phyloP scores from a whole-genome alignment of 2,888 invertebrate genomes.

The Plagiodera versicolora region DNA sequence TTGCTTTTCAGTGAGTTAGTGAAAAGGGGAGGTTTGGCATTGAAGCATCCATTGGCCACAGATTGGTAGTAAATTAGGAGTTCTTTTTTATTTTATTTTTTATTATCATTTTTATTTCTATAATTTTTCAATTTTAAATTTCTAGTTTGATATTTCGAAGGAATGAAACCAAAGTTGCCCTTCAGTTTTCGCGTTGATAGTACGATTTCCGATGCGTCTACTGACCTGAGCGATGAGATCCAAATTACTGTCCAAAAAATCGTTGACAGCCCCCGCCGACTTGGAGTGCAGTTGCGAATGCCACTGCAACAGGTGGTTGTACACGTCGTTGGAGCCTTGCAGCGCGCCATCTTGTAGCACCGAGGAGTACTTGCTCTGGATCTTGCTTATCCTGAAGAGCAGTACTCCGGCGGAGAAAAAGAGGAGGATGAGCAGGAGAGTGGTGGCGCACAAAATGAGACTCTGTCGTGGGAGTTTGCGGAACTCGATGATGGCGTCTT shows the following conservation, averaged over 20 bases:
- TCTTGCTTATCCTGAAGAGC: constrained; percentile 60
- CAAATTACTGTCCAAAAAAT: constrained; percentile 75
- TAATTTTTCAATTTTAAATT: too few species aligned
- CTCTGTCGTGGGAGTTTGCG: constrained; percentile 56
- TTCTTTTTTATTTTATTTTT: too few species aligned
- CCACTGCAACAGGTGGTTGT: constrained; percentile 70
- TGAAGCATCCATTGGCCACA: too few species aligned
- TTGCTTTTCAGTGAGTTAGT: too few species aligned
- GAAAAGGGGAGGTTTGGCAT: too few species aligned
- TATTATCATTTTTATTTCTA: too few species aligned
- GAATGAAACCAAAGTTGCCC: too few species aligned
- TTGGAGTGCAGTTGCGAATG: constrained; percentile 71
- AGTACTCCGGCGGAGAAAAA: constrained; percentile 62
- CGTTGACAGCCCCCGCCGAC: constrained; percentile 72
- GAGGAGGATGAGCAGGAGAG: constrained; percentile 59
- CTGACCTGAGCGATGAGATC: constrained; percentile 78
- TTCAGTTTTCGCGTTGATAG: too few species aligned
- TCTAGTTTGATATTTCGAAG: too few species aligned
- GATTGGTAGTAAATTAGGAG: too few species aligned
- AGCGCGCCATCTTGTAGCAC: constrained; percentile 29
- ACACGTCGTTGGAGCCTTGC: constrained; percentile 58
- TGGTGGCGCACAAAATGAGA: constrained; percentile 59
- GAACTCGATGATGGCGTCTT: constrained; percentile 42
- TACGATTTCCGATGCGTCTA: too few species aligned
- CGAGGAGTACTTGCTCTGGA: constrained; percentile 47